Percentiles rank a stretch among this genome's conserved stretches.
phyloP scores from a whole-genome alignment of 2,888 invertebrate genomes.

The Diaperis boleti region DNA sequence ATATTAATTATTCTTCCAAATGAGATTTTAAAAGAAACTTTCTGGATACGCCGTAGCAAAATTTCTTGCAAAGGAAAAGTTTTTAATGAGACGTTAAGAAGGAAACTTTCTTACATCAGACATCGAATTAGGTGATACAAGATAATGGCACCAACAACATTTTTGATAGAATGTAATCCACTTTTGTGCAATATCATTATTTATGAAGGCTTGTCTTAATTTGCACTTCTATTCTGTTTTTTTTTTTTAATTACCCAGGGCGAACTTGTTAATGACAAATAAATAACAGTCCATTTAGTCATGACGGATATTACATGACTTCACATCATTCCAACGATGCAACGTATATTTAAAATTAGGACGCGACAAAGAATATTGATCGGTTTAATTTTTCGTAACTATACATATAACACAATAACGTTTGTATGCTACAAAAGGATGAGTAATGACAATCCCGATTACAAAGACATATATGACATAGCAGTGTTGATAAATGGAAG shows the following conservation, averaged over 20 bases:
- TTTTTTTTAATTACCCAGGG: too few relatives aligned
- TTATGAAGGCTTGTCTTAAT: too few relatives aligned
- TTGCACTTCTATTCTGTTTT: too few relatives aligned
- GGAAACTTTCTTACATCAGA: conserved; percentile 11
- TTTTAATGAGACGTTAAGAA: conserved; percentile 32
- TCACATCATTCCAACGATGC: not conserved
- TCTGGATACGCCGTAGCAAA: conserved; percentile 5
- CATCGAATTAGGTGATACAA: conserved; percentile 11
- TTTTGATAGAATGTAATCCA: conserved; percentile 3
- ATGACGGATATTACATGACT: not conserved
- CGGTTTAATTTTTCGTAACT: conserved; percentile 1
- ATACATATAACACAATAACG: conserved; percentile 13
- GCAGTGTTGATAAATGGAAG: conserved; percentile 15
- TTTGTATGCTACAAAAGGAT: conserved; percentile 14
- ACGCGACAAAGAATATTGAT: not conserved
- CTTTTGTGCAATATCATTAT: too few relatives aligned
- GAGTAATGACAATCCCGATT: conserved; percentile 27
- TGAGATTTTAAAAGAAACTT: conserved; percentile 6
- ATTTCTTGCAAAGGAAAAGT: conserved; percentile 15
- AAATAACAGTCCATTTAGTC: not conserved
- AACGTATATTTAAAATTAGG: not conserved
- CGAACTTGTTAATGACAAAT: too few relatives aligned
- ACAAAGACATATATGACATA: conserved; percentile 6
- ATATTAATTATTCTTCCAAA: conserved; percentile 19
- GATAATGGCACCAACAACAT: conserved; percentile 17